Conservation (phyloP, 1,140 invertebrate species). For the Heliothis subflexa region DNA sequence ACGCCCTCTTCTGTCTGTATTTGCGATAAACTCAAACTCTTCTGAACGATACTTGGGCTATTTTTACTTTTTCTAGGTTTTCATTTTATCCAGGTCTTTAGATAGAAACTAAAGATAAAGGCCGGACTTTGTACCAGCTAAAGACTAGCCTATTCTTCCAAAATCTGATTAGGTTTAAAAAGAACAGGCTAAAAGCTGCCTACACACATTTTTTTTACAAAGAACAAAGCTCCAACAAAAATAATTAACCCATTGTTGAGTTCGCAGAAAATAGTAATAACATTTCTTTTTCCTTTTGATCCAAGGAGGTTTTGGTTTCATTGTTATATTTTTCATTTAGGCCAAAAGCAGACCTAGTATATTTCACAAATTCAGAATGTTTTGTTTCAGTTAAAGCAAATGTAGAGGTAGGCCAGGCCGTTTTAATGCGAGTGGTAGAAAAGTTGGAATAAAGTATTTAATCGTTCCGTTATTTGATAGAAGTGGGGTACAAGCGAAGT, state of each 20-base stretch:
- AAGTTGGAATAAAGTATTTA: slow-evolving; percentile 38
- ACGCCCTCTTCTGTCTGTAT: too few species aligned
- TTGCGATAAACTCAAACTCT: too few species aligned
- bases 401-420: neutral
- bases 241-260: slow-evolving; percentile 47
- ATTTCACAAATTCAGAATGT: slow-evolving; percentile 1
- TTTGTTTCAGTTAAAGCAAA: slow-evolving; percentile 20
- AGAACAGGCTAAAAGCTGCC: neutral
- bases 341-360: slow-evolving; percentile 12
- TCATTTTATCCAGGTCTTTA: too few species aligned
- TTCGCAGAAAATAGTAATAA: slow-evolving; percentile 1
- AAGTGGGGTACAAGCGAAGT: neutral
- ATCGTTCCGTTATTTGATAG: slow-evolving; percentile 21
- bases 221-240: slow-evolving; percentile 43
- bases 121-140: too few species aligned
- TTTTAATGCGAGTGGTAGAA: neutral
- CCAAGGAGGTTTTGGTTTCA: neutral
- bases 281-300: slow-evolving; percentile 15
- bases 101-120: too few species aligned
- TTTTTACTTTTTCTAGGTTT: too few species aligned
- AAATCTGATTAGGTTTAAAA: too few species aligned
- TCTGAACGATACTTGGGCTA: too few species aligned
- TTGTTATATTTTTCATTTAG: slow-evolving; percentile 14
- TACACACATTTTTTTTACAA: slow-evolving; percentile 9
- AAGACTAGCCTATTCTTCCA: too few species aligned